Base-by-base conservation (phyloP, 2,113 vertebrate genomes). In the Callocephalon fimbriatum region DNA sequence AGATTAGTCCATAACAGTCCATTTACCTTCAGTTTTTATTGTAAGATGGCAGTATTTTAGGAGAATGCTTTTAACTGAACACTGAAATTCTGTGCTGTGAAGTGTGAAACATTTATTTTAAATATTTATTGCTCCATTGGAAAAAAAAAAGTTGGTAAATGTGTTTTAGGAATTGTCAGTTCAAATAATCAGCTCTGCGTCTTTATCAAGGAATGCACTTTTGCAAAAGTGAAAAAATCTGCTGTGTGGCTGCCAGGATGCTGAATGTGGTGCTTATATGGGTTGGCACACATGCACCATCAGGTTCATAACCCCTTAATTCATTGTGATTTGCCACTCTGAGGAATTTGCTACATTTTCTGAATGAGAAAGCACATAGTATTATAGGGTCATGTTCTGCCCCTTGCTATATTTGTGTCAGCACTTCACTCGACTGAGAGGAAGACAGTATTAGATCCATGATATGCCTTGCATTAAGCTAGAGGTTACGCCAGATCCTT, bases 51-150 rank as follows among this genome's bases (percentile, higher is more conserved):
- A 93, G 44, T 65, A 85, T 95, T 95, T 97, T 91, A 96, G 44
- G 21, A 86, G 68, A 75, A 85, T 81, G 82, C 83, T 95, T 97
- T 96, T 95, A 96, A 90, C 45, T 23, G 63, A 95, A 90, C 66
- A 37, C 56, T 75, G 48, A 85, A 92, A 96, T 96, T 97, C 72
- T 85, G 88, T 91, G 76, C 80, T 72, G 13, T 95, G 90, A 96
- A 75, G 71, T 66, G 93, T 83, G 92, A 97, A 97, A 82, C 53
- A 96, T 96, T 93, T 89, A 86, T 94, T 96, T 95, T 81, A 98
- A 97, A 87, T 84, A 88, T 98, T 96, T 96, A 97, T 92, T 95
- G 50, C 70, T 88, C 45, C 32, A 44, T 32, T 95, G 75, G 25
- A 68, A 73, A 62, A 85, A 95, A 96, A 95, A 70, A 56, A 1